Base-by-base conservation (phyloP, 2,888 invertebrate species). In the Heteromurus nitidus region DNA sequence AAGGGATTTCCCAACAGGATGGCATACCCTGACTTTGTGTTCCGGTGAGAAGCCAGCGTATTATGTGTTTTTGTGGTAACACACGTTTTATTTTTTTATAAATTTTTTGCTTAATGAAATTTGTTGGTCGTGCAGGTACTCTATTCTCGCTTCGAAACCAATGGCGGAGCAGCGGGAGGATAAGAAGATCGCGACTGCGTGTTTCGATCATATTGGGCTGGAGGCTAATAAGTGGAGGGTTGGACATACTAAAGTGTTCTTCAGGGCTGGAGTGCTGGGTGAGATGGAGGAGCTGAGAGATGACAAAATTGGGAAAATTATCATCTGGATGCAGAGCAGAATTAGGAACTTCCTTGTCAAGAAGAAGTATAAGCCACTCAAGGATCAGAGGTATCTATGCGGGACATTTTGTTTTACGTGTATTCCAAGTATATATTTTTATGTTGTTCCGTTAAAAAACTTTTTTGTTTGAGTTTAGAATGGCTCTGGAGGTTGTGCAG, bases 1-100 rank as follows among this genome's bases (percentile, higher is more conserved):
- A 96, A 96, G 93, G 99, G 99, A 91, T 99, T 99, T 96, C 99
- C 99, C 93, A 99, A 99, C 95, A 95, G 99, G 92, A 97, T 99
- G 96, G 94, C 97, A 88, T 99, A 99, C 92, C 96, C 98, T 88
- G 99, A 99, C 92, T 99, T 99, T 24, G 36, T 31, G 13, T 79
- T 79, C 47, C 9, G 75, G 67, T 55, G n/a, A 47, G 7, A n/a
- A 5, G 36, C 36, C 13, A 36, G 7, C 36, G 7, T 9, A 36
- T 9, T 13, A 36, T 36, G n/a, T n/a, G n/a, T n/a, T n/a, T n/a
- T n/a, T n/a, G n/a, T n/a, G n/a, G n/a, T n/a, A n/a, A n/a, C n/a
- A n/a, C n/a, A n/a, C n/a, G n/a, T n/a, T n/a, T n/a, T n/a, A n/a
- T n/a, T n/a, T n/a, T n/a, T n/a, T n/a, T n/a, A n/a, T 36, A 16